Percentiles rank a stretch among this genome's conserved stretches.
Conservation (phyloP, 2,888 invertebrate genomes). For the Drepana falcataria region DNA sequence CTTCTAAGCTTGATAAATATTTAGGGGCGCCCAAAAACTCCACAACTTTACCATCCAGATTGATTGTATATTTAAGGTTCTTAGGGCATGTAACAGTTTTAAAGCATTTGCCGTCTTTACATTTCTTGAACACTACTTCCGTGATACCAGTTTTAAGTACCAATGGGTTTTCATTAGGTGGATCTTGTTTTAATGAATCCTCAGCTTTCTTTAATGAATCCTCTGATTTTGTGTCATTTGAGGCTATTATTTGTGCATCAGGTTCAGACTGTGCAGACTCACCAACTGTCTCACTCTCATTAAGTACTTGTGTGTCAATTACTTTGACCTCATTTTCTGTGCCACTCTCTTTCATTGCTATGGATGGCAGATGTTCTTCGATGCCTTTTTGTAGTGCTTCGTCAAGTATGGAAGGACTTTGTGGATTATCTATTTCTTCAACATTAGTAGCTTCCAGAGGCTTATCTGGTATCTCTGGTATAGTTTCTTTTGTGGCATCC, state of each 20-base stretch:
- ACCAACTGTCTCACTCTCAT: neutral
- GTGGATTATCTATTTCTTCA: conserved; percentile 47
- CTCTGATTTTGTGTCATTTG: conserved; percentile 15
- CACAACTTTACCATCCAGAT: conserved; percentile 59
- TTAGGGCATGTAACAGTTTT: conserved; percentile 66
- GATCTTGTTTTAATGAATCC: neutral
- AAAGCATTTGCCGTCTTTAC: conserved; percentile 45
- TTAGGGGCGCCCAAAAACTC: conserved; percentile 72
- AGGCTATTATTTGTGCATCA: neutral
- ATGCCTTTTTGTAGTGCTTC: conserved; percentile 56
- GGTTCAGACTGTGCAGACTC: neutral
- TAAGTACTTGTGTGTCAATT: conserved; percentile 1
- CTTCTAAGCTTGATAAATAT: conserved; percentile 63
- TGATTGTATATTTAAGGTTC: conserved; percentile 64
- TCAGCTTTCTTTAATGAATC: conserved; percentile 8
- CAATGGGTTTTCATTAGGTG: conserved; percentile 13
- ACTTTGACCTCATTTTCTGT: conserved; percentile 6
- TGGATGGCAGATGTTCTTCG: conserved; percentile 49
- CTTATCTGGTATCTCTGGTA: conserved; percentile 14
- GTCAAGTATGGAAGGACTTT: conserved; percentile 66
- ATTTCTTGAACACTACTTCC: conserved; percentile 63
- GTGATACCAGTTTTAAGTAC: conserved; percentile 28
- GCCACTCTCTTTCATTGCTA: conserved; percentile 9
- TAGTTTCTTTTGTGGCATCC: conserved; percentile 23
- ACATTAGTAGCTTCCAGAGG: conserved; percentile 17